phyloP scores from a whole-genome alignment of 2,888 invertebrate species.

The Baccha elongata region DNA sequence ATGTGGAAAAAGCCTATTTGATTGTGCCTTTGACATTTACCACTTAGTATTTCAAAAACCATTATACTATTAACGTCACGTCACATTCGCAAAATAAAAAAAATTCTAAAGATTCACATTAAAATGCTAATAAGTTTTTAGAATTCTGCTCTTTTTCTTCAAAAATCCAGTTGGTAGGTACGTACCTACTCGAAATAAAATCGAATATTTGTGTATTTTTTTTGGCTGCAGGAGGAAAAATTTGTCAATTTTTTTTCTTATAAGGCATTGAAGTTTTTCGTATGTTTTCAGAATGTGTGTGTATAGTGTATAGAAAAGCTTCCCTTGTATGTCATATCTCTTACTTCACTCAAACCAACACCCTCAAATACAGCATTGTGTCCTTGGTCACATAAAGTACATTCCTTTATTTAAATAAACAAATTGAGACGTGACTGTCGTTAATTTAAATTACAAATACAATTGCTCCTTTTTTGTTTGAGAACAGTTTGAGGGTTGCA shows the following conservation, averaged over 20 bases:
- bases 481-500: slow-evolving; percentile 22
- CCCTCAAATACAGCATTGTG: slow-evolving; percentile 7
- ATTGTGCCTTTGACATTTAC: slow-evolving; percentile 36
- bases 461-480: slow-evolving; percentile 54
- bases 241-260: slow-evolving; percentile 15
- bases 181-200: neutral
- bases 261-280: slow-evolving; percentile 13
- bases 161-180: slow-evolving; percentile 1
- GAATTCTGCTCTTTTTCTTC: neutral
- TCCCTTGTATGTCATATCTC: neutral
- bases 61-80: slow-evolving; percentile 52
- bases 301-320: neutral
- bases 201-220: slow-evolving; percentile 22
- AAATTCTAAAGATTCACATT: slow-evolving; percentile 46
- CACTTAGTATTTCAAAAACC: slow-evolving; percentile 37
- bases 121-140: slow-evolving; percentile 66
- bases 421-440: slow-evolving; percentile 74
- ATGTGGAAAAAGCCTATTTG: slow-evolving; percentile 36
- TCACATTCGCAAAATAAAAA: slow-evolving; percentile 14
- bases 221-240: neutral
- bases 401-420: slow-evolving; percentile 69
- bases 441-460: slow-evolving; percentile 74
- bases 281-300: neutral
- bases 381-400: slow-evolving; percentile 66
- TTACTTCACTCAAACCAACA: neutral